A percentile compares a stretch with the other conserved stretches of the same genome.
Conservation (phyloP, 1,140 invertebrate genomes). For the Hermatobates lingyangjiaoensis region DNA sequence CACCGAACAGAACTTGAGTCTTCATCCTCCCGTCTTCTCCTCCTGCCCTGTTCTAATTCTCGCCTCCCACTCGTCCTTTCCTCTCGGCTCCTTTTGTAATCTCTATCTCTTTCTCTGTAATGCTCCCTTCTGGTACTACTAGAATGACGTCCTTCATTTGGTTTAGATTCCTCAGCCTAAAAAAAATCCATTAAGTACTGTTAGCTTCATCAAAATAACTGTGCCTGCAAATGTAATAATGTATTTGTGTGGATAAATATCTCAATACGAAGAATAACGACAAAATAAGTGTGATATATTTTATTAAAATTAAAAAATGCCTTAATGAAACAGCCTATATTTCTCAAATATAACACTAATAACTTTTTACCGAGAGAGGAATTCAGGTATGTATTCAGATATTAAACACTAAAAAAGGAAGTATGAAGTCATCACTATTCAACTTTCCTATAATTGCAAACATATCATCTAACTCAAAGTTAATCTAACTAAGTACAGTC, state of each 20-base stretch:
- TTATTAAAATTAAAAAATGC: neutral
- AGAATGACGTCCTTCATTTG: constrained; percentile 4
- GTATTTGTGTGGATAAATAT: neutral
- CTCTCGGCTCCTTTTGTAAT: constrained; percentile 9
- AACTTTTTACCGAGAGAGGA: too few relatives aligned
- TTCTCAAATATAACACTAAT: too few relatives aligned
- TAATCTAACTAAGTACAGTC: too few relatives aligned
- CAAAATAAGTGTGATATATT: neutral
- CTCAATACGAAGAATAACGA: neutral
- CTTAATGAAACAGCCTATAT: too few relatives aligned
- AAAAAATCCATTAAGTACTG: neutral
- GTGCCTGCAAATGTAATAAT: neutral
- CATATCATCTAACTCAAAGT: too few relatives aligned
- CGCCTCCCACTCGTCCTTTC: constrained; percentile 9
- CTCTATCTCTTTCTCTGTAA: constrained; percentile 9
- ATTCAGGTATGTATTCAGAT: too few relatives aligned
- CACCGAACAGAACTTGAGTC: constrained; percentile 5
- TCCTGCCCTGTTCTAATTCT: neutral
- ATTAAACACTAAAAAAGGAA: too few relatives aligned
- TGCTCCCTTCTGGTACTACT: constrained; percentile 6
- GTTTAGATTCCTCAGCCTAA: constrained; percentile 6
- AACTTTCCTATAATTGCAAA: too few relatives aligned
- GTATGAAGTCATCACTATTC: too few relatives aligned
- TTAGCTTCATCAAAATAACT: neutral
- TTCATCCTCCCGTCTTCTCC: constrained; percentile 9